These are phyloP conservation scores for Troides helena DNA, from an alignment of 2,888 invertebrate species.

Conservation along the genomic window DNA sequence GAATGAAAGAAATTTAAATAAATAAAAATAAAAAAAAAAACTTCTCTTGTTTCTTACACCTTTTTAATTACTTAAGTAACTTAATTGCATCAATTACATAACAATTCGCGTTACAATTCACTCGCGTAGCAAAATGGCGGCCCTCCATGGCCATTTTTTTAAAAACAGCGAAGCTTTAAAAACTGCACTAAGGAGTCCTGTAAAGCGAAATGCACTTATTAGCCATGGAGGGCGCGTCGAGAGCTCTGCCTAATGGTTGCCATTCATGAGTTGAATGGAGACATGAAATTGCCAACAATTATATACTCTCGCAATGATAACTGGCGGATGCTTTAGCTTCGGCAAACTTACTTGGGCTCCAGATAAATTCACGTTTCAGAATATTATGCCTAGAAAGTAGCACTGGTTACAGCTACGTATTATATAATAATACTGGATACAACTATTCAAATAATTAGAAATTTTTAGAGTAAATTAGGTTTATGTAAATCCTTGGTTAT, in stretches of 20 bases:
- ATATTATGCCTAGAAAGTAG: slow-evolving; percentile 21
- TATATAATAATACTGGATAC: not conserved
- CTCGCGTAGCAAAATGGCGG: slow-evolving; percentile 46
- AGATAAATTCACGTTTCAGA: slow-evolving; percentile 19
- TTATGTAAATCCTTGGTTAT: too few relatives aligned
- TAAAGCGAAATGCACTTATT: slow-evolving; percentile 79
- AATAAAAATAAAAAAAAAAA: not conserved
- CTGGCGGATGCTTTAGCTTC: slow-evolving; percentile 64
- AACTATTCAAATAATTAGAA: too few relatives aligned
- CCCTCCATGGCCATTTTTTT: slow-evolving; percentile 45
- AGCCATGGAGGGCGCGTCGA: slow-evolving; percentile 70
- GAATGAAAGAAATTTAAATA: too few relatives aligned
- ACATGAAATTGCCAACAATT: slow-evolving; percentile 78
- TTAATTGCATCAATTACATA: slow-evolving; percentile 58
- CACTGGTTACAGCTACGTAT: not conserved
- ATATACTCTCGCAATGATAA: slow-evolving; percentile 78
- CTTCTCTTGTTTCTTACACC: slow-evolving; percentile 25
- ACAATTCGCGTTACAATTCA: slow-evolving; percentile 52
- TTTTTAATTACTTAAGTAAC: slow-evolving; percentile 45
- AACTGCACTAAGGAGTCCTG: slow-evolving; percentile 73
- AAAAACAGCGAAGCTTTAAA: slow-evolving; percentile 62
- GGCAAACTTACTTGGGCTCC: slow-evolving; percentile 55
- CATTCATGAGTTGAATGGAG: slow-evolving; percentile 76
- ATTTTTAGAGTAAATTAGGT: too few relatives aligned
- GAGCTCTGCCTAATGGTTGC: slow-evolving; percentile 75